A percentile compares a stretch with the other conserved stretches of the same genome.
These are phyloP conservation scores for Sialia sialis DNA, from an alignment of 2,113 vertebrate species.

Conservation along the genomic window DNA sequence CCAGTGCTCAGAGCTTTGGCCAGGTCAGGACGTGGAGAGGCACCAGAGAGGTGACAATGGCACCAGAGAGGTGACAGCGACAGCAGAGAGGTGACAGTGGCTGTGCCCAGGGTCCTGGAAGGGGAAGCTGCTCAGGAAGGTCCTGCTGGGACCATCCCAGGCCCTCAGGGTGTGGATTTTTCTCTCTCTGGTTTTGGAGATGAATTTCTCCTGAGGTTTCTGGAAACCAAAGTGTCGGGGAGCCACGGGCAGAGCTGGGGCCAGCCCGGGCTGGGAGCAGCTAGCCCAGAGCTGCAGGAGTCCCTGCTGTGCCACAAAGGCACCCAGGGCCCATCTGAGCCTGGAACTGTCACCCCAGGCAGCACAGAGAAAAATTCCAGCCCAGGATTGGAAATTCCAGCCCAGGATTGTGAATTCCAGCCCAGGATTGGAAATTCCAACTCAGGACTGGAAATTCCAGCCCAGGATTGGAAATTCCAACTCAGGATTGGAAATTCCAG, in stretches of 20 bases:
- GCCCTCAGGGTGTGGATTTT: background rate
- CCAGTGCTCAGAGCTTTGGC: background rate
- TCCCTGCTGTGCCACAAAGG: background rate
- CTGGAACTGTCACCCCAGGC: background rate
- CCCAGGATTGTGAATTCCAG: no score
- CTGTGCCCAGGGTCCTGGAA: background rate
- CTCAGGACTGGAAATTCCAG: no score
- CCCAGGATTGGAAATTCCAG: no score
- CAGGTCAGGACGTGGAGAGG: background rate
- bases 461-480: no score
- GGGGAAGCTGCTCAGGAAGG: background rate
- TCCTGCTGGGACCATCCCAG: background rate
- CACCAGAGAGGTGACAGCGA: no score
- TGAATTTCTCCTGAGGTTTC: slow-evolving; percentile 25
- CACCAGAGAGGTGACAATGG: no score
- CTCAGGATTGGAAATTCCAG: no score
- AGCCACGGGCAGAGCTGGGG: background rate
- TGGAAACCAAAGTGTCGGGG: background rate
- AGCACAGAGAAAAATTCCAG: no score
- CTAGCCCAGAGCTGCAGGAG: background rate
- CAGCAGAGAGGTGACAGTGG: accelerated
- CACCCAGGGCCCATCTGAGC: no score
- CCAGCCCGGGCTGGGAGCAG: background rate
- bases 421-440: no score
- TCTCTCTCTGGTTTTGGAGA: background rate